Percentiles rank a stretch among this genome's conserved stretches.
Evolutionary conservation across 2,888 invertebrate species (phyloP).

Genomic region (Cosmorhoe ocellata): DNA sequence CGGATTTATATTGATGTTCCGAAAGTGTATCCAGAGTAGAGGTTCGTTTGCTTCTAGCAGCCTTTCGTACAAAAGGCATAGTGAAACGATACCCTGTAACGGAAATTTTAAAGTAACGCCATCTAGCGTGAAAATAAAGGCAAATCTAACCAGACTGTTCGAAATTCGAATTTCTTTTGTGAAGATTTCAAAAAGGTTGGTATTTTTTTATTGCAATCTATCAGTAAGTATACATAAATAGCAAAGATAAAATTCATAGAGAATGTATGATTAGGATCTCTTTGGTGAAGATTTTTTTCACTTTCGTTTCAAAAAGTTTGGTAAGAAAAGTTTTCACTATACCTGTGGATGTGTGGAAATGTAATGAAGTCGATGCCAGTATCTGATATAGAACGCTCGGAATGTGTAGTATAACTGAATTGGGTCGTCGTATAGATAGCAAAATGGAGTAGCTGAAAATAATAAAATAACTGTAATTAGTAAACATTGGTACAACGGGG

Average conservation of each 20-base stretch:
- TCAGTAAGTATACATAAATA: too few species aligned
- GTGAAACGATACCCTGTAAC: constrained; percentile 90
- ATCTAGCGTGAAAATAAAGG: constrained; percentile 1
- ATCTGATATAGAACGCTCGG: constrained; percentile 94
- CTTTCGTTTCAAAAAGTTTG: too few species aligned
- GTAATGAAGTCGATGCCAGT: constrained; percentile 95
- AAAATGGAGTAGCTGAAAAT: constrained; percentile 94
- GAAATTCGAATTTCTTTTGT: too few species aligned
- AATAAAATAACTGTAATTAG: too few species aligned
- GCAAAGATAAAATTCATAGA: too few species aligned
- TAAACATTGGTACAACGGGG: too few species aligned
- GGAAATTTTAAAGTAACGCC: constrained; percentile 5
- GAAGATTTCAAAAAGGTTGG: too few species aligned
- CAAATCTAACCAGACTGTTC: too few species aligned
- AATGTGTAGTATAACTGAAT: constrained; percentile 94
- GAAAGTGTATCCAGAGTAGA: constrained; percentile 94
- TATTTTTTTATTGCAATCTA: too few species aligned
- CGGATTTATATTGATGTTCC: constrained; percentile 94
- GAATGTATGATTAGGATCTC: too few species aligned
- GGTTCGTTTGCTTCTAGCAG: constrained; percentile 95
- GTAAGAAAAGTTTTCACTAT: too few species aligned
- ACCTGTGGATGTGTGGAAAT: constrained; percentile 95
- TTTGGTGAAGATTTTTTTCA: too few species aligned
- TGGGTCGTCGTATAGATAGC: constrained; percentile 95
- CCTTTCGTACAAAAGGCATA: constrained; percentile 94